Evolutionary conservation across 2,797 vertebrate species (phyloP).

Genomic region (Clarias laeviceps): DNA sequence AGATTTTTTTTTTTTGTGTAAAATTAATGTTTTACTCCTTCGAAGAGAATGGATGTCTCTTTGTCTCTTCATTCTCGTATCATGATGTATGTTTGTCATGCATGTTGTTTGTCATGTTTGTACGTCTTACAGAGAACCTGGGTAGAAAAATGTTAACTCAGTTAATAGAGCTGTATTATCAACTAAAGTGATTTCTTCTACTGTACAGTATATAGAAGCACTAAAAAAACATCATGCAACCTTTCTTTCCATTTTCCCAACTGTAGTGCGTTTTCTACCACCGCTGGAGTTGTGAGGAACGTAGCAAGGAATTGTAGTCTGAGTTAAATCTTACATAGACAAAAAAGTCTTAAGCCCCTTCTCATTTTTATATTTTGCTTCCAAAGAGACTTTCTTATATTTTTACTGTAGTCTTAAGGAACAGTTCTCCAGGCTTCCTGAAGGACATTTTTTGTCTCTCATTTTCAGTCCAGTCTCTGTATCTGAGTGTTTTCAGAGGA

Average conservation of each 20-base stretch:
- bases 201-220: neutral
- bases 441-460: no score
- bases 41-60: neutral
- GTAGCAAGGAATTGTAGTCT: neutral
- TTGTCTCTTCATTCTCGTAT: neutral
- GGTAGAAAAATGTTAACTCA: neutral
- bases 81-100: neutral
- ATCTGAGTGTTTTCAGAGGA: no score
- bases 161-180: neutral
- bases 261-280: neutral
- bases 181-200: neutral
- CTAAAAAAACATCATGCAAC: neutral
- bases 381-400: no score
- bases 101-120: neutral
- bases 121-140: constrained; percentile 19
- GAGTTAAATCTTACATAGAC: neutral
- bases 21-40: neutral
- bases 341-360: neutral
- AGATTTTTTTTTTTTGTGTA: neutral
- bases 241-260: neutral
- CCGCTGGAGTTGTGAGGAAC: no score
- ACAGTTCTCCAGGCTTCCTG: no score
- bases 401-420: no score
- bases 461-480: no score
- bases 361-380: no score